Base-by-base conservation (phyloP, 2,797 vertebrate genomes). In the Alca torda region DNA sequence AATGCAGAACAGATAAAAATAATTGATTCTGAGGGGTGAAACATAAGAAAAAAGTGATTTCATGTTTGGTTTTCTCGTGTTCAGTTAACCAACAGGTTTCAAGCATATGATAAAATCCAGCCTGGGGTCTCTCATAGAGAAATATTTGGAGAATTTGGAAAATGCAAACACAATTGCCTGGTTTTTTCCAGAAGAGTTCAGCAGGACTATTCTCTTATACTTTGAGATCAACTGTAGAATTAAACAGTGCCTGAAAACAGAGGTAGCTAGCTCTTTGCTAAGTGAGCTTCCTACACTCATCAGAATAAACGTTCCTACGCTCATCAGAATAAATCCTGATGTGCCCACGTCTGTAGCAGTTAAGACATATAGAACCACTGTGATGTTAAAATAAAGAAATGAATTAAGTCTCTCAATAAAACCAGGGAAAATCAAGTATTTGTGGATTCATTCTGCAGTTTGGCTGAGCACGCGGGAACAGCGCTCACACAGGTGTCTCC, bases 1-100 rank as follows among this genome's bases (percentile, higher is more conserved):
- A 96, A 97, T 76, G 51, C 60, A 80, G 50, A 95, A 13, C 24
- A 90, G 46, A 84, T 67, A 75, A 94, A 95, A 95, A 81, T 46
- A 92, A 95, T 89, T 95, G 30, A 78, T 95, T 97, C 21, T 89
- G 61, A 74, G 53, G 15, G 5, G 13, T 81, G 53, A 96, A 93
- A 85, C 28, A 31, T 72, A 85, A 37, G 63, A 87, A 96, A 41
- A 93, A 78, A 88, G 46, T 61, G 81, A 95, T 90, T 87, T 70
- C 12, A 39, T 64, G 3, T 82, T 95, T 91, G 65, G 33, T 95
- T 97, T 96, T 73, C 35, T 85, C 25, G 5, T 89, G 54, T 87
- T 92, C 72, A 93, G 57, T 26, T 95, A 86, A 84, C 45, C 84
- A 93, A 79, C 17, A 87, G 61, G 74, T 89, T 95, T 90, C 54